These are phyloP conservation scores for Parus major DNA, from an alignment of 2,113 vertebrate genomes.

Conservation along the genomic window DNA sequence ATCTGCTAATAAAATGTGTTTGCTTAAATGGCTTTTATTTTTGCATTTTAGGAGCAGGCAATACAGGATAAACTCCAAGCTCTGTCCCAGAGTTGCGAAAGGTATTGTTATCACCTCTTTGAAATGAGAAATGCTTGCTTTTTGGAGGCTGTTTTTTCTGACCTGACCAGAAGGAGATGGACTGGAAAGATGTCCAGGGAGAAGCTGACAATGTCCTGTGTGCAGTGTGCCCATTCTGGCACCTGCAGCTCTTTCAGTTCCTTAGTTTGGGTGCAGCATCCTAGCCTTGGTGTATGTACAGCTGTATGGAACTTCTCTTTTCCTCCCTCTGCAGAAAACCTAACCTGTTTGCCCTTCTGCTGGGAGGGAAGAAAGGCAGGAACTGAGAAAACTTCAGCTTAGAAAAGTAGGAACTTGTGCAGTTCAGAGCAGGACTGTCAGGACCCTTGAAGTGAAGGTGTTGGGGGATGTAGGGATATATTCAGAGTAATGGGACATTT, in stretches of 20 bases:
- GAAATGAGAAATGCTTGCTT: neutral
- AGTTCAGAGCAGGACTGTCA: neutral
- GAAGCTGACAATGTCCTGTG: neutral
- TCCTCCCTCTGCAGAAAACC: neutral
- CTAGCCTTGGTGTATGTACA: neutral
- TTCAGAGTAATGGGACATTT: neutral
- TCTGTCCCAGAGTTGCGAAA: conserved; percentile 84
- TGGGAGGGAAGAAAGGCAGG: neutral
- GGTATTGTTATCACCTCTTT: conserved; percentile 72
- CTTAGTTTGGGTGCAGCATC: neutral
- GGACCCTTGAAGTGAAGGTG: neutral
- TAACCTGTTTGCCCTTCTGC: neutral
- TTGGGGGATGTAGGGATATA: neutral
- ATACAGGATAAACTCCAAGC: conserved; percentile 80
- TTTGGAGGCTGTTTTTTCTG: neutral
- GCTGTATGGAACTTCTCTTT: neutral
- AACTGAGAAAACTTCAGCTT: neutral
- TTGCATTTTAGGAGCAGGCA: conserved; percentile 78
- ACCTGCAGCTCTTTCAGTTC: neutral
- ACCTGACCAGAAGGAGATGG: neutral
- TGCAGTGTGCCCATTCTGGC: neutral
- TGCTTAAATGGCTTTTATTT: conserved; percentile 6
- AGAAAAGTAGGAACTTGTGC: neutral
- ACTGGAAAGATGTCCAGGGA: neutral
- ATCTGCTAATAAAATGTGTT: neutral